Conservation (phyloP, 2,113 vertebrate species). For the Psettodes erumei region DNA sequence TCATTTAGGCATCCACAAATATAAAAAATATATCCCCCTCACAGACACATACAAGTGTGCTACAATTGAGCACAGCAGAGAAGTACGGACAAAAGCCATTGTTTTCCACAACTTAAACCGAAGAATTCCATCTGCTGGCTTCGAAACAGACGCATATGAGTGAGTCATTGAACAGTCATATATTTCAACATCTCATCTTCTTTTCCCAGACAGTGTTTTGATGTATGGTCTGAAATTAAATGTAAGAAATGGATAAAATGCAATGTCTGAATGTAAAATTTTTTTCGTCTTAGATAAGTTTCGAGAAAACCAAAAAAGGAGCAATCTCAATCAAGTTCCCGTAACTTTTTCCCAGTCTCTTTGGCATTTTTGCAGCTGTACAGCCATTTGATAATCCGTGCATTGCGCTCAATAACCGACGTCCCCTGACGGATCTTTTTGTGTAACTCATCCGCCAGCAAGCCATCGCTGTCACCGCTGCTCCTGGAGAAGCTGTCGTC, state of each 20-base stretch:
- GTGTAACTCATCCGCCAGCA: slow-evolving; percentile 85
- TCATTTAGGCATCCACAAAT: neutral
- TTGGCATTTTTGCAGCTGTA: slow-evolving; percentile 92
- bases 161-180: neutral
- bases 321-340: slow-evolving; percentile 82
- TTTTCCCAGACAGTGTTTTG: neutral
- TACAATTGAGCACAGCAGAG: neutral
- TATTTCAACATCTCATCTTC: neutral
- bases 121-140: neutral
- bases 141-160: neutral
- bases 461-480: slow-evolving; percentile 84
- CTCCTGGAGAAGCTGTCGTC: slow-evolving; percentile 85
- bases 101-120: slow-evolving; percentile 12
- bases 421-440: slow-evolving; percentile 83
- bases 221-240: neutral
- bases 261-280: too few species aligned
- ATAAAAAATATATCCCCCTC: neutral
- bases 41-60: neutral
- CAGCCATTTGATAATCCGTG: slow-evolving; percentile 97
- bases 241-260: neutral
- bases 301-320: too few species aligned
- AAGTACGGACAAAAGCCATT: neutral
- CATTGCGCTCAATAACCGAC: slow-evolving; percentile 94
- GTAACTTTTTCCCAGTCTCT: slow-evolving; percentile 81
- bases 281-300: too few species aligned